A percentile compares a stretch with the other conserved stretches of the same genome.
Evolutionary conservation across 2,113 vertebrate genomes (phyloP).

Genomic region (Microcebus tavaratra): DNA sequence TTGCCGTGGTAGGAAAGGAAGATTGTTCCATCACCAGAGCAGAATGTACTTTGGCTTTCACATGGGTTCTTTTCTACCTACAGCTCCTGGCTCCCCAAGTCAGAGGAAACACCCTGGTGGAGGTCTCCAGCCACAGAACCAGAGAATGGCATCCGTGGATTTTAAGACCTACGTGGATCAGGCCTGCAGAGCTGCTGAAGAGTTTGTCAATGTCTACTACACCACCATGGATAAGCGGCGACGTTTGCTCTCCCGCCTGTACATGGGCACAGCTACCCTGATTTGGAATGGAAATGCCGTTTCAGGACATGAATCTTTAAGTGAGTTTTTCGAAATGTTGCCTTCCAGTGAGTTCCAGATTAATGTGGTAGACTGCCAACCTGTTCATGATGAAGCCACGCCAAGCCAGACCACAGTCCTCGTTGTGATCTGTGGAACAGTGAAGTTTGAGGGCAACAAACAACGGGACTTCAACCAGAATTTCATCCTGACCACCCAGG

Average conservation of each 20-base stretch:
- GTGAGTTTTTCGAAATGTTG: constrained; percentile 96
- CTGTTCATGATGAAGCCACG: constrained; percentile 96
- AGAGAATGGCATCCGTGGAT: constrained; percentile 85
- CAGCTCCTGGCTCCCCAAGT: neutral
- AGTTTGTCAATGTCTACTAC: constrained; percentile 98
- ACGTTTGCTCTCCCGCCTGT: constrained; percentile 93
- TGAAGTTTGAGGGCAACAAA: constrained; percentile 98
- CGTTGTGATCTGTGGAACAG: constrained; percentile 93
- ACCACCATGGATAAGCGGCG: constrained; percentile 98
- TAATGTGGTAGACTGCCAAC: constrained; percentile 95
- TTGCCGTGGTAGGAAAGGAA: neutral
- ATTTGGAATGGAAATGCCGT: constrained; percentile 98
- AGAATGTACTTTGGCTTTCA: neutral
- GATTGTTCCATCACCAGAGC: neutral
- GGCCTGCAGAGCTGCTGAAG: constrained; percentile 96
- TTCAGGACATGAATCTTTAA: constrained; percentile 93
- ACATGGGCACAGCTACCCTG: constrained; percentile 95
- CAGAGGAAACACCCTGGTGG: neutral
- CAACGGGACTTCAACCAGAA: constrained; percentile 97
- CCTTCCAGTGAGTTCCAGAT: constrained; percentile 97
- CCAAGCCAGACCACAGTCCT: constrained; percentile 96
- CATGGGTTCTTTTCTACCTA: neutral
- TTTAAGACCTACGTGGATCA: constrained; percentile 96
- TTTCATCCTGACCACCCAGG: constrained; percentile 94
- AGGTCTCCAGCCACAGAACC: neutral